Percentiles rank a stretch among this genome's conserved stretches.
Evolutionary conservation across 2,113 vertebrate species (phyloP).

Genomic region (Smithornis capensis): DNA sequence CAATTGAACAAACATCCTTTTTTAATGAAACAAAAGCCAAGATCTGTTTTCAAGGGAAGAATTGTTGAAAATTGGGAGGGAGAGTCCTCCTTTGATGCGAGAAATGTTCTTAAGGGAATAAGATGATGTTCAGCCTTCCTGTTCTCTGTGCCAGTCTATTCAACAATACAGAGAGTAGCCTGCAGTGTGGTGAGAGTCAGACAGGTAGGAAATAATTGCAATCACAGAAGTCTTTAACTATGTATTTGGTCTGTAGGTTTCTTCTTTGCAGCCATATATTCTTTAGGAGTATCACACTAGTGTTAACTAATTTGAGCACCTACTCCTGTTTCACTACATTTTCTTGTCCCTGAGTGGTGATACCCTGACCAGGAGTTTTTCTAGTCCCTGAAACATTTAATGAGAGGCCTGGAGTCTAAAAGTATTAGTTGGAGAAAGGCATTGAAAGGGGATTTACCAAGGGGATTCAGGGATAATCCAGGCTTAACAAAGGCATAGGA

Average conservation of each 20-base stretch:
- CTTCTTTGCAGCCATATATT: neutral
- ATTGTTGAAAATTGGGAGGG: neutral
- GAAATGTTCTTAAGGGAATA: neutral
- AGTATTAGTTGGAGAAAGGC: constrained; percentile 33
- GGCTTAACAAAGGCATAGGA: constrained; percentile 12
- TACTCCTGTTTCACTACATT: neutral
- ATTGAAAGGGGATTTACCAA: constrained; percentile 33
- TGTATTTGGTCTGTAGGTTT: neutral
- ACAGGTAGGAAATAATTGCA: neutral
- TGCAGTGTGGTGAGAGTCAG: neutral
- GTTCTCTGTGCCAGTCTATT: neutral
- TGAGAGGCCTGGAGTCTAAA: neutral
- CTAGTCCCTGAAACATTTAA: constrained; percentile 3
- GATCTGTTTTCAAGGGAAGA: neutral
- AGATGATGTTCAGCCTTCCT: neutral
- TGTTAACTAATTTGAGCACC: neutral
- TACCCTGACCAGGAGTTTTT: neutral
- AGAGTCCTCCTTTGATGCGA: neutral
- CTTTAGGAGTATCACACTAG: neutral
- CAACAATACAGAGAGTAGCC: neutral
- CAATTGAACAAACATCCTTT: neutral
- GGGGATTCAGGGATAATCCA: constrained; percentile 44
- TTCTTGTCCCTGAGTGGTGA: neutral
- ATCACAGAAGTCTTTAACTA: neutral
- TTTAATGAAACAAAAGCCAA: neutral